A percentile compares a stretch with the other conserved stretches of the same genome.
phyloP scores from a whole-genome alignment of 2,888 invertebrate genomes.

The Sympetrum striolatum region DNA sequence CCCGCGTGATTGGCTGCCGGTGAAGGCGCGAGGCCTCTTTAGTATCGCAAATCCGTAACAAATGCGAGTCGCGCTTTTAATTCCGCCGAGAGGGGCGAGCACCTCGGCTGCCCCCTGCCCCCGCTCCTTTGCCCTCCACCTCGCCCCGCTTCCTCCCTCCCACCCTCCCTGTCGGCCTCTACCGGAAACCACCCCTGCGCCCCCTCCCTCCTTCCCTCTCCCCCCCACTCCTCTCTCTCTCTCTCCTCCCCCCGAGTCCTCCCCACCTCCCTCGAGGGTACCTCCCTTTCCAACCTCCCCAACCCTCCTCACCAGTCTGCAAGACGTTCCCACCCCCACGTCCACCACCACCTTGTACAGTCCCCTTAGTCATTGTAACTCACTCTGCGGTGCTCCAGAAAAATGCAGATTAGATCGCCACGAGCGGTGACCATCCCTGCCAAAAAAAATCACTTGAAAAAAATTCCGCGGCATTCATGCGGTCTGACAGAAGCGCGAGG shows the following conservation, averaged over 20 bases:
- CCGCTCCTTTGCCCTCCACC: not conserved
- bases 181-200: conserved; percentile 8
- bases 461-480: too few species aligned
- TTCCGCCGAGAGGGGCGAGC: conserved; percentile 26
- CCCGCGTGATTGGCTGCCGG: not conserved
- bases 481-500: too few species aligned
- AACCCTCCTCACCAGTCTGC: not conserved
- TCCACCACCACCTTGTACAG: not conserved
- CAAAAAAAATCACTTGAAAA: too few species aligned
- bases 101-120: conserved; percentile 28
- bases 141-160: not conserved
- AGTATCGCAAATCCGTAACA: not conserved
- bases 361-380: not conserved
- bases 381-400: conserved; percentile 8
- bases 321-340: not conserved
- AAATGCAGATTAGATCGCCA: conserved; percentile 29
- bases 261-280: conserved; percentile 30
- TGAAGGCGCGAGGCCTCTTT: not conserved
- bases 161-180: not conserved
- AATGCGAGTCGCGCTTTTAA: conserved; percentile 31
- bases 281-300: not conserved
- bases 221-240: conserved; percentile 44
- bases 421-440: not conserved
- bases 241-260: conserved; percentile 39
- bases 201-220: conserved; percentile 36